Evolutionary conservation across 2,113 vertebrate genomes (phyloP), one percentile per base, ranked within the genome.

Genomic region (Ptychochromis oligacanthus): DNA sequence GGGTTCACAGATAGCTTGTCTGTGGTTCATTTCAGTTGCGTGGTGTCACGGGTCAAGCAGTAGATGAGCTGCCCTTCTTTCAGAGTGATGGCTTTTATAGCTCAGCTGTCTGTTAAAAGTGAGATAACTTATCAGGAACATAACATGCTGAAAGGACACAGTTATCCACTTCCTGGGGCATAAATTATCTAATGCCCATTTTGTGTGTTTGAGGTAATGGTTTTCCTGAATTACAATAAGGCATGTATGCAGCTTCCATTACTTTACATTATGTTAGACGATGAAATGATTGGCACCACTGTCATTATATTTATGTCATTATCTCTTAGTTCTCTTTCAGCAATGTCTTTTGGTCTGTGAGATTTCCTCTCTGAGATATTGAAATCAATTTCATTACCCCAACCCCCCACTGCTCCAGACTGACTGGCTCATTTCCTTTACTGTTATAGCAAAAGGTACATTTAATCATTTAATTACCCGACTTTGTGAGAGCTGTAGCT

Each of bases 121-220:
- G 59, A 62, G 85, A 85, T 64, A 87, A 85, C 57, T 65, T 75
- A 82, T 84, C 62, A 26, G 70, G 55, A 85, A 72, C 38, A 80
- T 59, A 87, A 64, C 86, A 86, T 86, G 85, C 87, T 59, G 58
- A 77, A 90, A 76, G 87, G 88, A 91, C 82, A 81, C 72, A 91
- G 74, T 87, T 87, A 84, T 91, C 81, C 72, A 87, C 88, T 91
- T 91, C 88, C 92, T 86, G 84, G 18, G 36, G 78, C 70, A 52
- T 83, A 49, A 36, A 84, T 88, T 38, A 89, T 86, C 87, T 86
- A 72, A 77, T 72, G 79, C 28, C 76, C 87, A 89, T 88, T 86
- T 86, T 75, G 79, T 83, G 56, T 77, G 77, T 90, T 83, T 87
- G 83, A 87, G 84, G 80, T 90, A 88, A 83, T 84, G 85, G 56